phyloP scores from a whole-genome alignment of 2,113 vertebrate species.

The Anolis sagrei region DNA sequence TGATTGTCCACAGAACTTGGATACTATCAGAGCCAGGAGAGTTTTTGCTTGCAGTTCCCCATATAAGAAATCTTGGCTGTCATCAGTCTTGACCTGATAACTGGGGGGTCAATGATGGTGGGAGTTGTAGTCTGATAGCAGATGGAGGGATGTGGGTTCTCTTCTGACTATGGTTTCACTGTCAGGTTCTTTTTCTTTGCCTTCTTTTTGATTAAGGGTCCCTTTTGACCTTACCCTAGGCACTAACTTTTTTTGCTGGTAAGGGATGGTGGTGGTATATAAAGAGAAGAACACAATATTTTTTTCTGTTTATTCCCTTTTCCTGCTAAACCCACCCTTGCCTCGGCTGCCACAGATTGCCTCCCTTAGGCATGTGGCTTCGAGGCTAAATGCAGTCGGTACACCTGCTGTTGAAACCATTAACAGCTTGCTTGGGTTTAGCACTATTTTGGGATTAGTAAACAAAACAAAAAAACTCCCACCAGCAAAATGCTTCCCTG shows the following conservation, averaged over 20 bases:
- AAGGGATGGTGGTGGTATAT: background rate
- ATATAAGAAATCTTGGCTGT: background rate
- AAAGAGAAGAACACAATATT: background rate
- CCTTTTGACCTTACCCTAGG: background rate
- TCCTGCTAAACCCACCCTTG: too few species aligned
- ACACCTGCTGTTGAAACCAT: slow-evolving; percentile 9
- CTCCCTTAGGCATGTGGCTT: background rate
- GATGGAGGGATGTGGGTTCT: background rate
- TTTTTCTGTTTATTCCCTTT: background rate
- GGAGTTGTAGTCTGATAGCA: background rate
- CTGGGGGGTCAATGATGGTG: background rate
- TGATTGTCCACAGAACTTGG: too few species aligned
- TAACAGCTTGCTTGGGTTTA: background rate
- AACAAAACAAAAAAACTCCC: background rate
- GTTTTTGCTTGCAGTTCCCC: too few species aligned
- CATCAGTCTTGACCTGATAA: background rate
- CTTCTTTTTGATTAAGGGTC: background rate
- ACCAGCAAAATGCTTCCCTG: background rate
- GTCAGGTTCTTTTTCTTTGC: background rate
- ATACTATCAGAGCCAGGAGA: too few species aligned
- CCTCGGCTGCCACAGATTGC: background rate
- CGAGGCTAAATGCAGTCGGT: background rate
- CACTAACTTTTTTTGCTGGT: background rate
- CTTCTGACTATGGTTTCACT: background rate
- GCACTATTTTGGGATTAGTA: slow-evolving; percentile 13